Base-by-base conservation (phyloP, 2,888 invertebrate genomes). In the Omphaloscelis lunosa region DNA sequence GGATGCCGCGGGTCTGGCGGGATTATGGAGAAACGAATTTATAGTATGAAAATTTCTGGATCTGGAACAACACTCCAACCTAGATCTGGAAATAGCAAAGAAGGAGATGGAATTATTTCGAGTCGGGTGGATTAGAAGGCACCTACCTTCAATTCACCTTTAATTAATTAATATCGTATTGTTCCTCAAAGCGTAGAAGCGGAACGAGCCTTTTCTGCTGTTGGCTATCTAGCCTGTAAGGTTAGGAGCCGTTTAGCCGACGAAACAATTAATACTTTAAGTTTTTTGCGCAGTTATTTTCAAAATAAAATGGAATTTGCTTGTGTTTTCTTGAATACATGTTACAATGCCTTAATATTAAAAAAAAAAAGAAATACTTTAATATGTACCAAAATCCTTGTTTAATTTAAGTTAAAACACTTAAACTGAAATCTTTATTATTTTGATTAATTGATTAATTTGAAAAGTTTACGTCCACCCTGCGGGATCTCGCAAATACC, bases 1-100 rank as follows among this genome's bases (percentile, higher is more conserved):
- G 51, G 51, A 45, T 45, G 6, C 45, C 45, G 15, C 5, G 15
- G 8, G 53, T 23, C 11, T 11, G 53, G 23, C 53, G 53, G 4
- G 11, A n/a, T 23, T n/a, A 53, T 1, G 53, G n/a, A n/a, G 98
- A 68, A 97, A 51, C 9, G 9, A 20, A 51, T 20, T 23, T 51
- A 23, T 23, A 51, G 23, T 23, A 51, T 51, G 23, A 23, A 51
- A 23, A 2, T 2, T 23, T 51, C 51, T 51, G 20, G 51, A 29
- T 20, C 27, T 20, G 5, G 17, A 27, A 59, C 59, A 27, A 27
- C 17, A 29, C 5, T 11, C 59, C 11, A 59, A 29, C 5, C 29
- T 34, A 20, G 20, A 34, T 61, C 20, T 1, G 20, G 29, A 6
- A 29, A 34, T 2, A 29, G 6, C 11, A 20, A 20, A 20, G 29